Evolutionary conservation across 2,888 invertebrate genomes (phyloP).

Genomic region (Arctia plantaginis): DNA sequence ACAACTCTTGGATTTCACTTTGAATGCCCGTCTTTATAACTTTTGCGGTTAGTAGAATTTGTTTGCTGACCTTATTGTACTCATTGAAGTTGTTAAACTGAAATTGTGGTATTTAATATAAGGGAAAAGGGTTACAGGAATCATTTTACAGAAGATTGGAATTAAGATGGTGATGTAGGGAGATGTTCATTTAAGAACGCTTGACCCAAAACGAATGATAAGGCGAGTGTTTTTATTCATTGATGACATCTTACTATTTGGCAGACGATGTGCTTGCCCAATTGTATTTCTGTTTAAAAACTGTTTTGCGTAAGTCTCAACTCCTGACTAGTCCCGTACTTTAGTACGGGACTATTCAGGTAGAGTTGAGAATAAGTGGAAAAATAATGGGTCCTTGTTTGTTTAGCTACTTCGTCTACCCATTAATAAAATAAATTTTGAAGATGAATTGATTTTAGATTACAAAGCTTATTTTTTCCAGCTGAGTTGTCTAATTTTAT

Average conservation of each 20-base stretch:
- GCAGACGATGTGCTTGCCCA: background rate
- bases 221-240: no score
- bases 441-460: no score
- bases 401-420: no score
- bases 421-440: no score
- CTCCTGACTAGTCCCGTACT: no score
- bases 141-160: background rate
- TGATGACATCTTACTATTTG: background rate
- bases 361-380: background rate
- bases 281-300: no score
- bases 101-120: background rate
- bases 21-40: slow-evolving; percentile 23
- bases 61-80: background rate
- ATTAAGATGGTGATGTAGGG: background rate
- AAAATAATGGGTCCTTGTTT: no score
- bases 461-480: no score
- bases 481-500: no score
- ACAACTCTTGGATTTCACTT: slow-evolving; percentile 22
- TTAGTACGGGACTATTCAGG: background rate
- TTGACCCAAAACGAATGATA: no score
- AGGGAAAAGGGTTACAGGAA: background rate
- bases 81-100: background rate
- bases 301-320: background rate
- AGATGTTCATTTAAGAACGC: background rate
- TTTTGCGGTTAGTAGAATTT: slow-evolving; percentile 12